phyloP scores from a whole-genome alignment of 2,113 vertebrate genomes.

The Okapia johnstoni region DNA sequence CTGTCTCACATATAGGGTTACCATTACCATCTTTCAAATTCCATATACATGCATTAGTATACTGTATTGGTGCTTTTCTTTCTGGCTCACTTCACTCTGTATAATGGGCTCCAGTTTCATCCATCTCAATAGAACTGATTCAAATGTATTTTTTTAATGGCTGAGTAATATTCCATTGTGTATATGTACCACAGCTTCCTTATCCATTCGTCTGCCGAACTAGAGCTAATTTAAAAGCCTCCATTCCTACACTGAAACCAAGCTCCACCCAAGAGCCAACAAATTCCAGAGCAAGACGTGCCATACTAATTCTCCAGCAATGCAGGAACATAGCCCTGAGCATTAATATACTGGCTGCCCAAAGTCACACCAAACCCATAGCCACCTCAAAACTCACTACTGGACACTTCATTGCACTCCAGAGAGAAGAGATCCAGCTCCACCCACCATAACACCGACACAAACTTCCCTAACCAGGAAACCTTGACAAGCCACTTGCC shows the following conservation, averaged over 20 bases:
- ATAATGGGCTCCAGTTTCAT: no score
- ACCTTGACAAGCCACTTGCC: not conserved
- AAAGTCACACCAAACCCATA: not conserved
- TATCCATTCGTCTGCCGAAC: no score
- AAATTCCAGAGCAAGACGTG: not conserved
- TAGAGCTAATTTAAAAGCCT: not conserved
- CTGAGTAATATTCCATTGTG: no score
- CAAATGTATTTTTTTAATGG: no score
- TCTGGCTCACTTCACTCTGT: no score
- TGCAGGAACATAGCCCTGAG: not conserved
- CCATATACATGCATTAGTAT: no score
- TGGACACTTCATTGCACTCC: not conserved
- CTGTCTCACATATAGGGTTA: no score
- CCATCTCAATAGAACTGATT: no score
- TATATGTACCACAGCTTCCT: no score
- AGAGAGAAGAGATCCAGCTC: not conserved
- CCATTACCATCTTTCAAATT: no score
- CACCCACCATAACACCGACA: fast-evolving
- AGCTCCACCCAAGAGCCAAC: not conserved
- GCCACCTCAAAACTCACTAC: not conserved
- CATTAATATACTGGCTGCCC: not conserved
- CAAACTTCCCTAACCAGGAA: not conserved
- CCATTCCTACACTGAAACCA: not conserved
- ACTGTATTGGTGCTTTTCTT: no score
- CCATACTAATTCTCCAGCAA: not conserved